Evolutionary conservation across 2,797 vertebrate genomes (phyloP), one percentile per base, ranked within the genome.

Genomic region (Argya squamiceps): DNA sequence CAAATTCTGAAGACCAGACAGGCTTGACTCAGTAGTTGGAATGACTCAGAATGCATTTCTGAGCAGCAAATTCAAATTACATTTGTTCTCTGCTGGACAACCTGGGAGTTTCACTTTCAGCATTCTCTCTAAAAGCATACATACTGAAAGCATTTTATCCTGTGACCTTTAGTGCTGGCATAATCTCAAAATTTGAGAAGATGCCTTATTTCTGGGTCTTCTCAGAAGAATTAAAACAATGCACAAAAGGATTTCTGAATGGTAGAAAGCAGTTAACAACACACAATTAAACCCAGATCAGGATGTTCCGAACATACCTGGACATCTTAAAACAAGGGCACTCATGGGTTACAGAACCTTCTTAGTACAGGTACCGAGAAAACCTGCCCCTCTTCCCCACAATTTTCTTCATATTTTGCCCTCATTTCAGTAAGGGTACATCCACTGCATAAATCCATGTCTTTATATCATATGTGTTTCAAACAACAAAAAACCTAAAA

Each of bases 41-140:
- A 91, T 93, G 78, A 95, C 67, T 95, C 94, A 93, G 53, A 93
- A 87, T 18, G 50, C 65, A 15, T 43, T 85, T 67, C 69, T 76
- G n/a, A 84, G 55, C 24, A 81, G 46, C 36, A 58, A 84, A 89
- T n/a, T 37, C 73, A 89, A 94, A 88, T 47, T 46, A 37, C 6
- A 44, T 59, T 87, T 89, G 62, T 47, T 90, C 32, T 90, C 58
- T 76, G 39, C 47, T 71, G 47, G 59, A 73, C 22, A 78, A 76
- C n/a, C 22, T 58, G 34, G 13, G 14, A 81, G 46, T 23, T 84
- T 37, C 56, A 75, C 36, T 32, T 58, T 2, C 30, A 87, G 59
- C 32, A 49, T 65, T 73, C 46, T 79, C 67, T 77, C 78, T 68
- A 47, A 83, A 91, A 74, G 53, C 1, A 6, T 34, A 30, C 11